Evolutionary conservation across 1,140 invertebrate species (phyloP).

Genomic region (Drosophila repleta): DNA sequence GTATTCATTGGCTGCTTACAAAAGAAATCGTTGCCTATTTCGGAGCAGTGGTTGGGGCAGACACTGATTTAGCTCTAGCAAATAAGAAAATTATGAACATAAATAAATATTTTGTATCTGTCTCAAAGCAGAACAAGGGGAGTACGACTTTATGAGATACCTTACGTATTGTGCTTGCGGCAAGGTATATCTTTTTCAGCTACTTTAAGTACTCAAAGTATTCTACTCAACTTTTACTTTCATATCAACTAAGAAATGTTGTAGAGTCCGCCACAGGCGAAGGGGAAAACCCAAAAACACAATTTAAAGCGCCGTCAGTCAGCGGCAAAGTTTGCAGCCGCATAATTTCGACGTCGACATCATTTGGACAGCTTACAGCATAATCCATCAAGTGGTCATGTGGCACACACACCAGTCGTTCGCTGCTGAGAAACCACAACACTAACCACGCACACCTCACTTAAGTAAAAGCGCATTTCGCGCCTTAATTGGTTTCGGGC

Average conservation of each 20-base stretch:
- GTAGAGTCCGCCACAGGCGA: not conserved
- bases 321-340: slow-evolving; percentile 25
- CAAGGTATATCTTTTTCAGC: not conserved
- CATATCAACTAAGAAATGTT: slow-evolving; percentile 31
- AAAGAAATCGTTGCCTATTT: slow-evolving; percentile 46
- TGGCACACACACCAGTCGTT: not conserved
- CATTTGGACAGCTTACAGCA: slow-evolving; percentile 64
- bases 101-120: slow-evolving; percentile 6
- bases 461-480: slow-evolving; percentile 17
- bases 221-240: slow-evolving; percentile 71
- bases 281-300: slow-evolving; percentile 24
- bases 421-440: not conserved
- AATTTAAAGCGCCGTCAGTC: slow-evolving; percentile 54
- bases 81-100: not conserved
- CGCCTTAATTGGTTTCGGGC: slow-evolving; percentile 30
- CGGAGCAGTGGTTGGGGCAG: slow-evolving; percentile 16
- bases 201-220: slow-evolving; percentile 25
- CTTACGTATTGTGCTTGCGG: not conserved
- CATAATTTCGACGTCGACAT: slow-evolving; percentile 52
- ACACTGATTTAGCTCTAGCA: not conserved
- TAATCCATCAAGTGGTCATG: slow-evolving; percentile 70
- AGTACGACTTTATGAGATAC: not conserved
- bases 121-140: not conserved
- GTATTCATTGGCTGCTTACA: slow-evolving; percentile 41
- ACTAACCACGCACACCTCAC: not conserved